phyloP scores from a whole-genome alignment of 2,888 invertebrate genomes.

The Latrodectus elegans region DNA sequence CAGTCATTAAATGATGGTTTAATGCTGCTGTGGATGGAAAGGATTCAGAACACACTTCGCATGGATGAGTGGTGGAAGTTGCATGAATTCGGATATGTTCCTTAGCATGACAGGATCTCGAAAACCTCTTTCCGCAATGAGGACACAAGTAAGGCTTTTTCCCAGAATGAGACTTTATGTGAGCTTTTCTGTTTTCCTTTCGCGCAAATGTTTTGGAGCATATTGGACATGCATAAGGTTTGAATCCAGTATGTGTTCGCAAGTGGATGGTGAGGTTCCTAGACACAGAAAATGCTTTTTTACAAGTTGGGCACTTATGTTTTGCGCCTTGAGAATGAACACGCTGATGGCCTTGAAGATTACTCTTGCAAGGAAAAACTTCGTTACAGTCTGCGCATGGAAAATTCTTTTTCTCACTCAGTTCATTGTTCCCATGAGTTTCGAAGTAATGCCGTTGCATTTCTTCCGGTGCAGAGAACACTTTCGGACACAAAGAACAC shows the following conservation, averaged over 20 bases:
- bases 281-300: constrained; percentile 75
- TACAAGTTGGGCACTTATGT: constrained; percentile 76
- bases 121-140: constrained; percentile 87
- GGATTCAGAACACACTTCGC: constrained; percentile 85
- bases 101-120: constrained; percentile 86
- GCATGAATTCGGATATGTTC: constrained; percentile 90
- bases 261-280: constrained; percentile 75
- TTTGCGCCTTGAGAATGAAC: constrained; percentile 75
- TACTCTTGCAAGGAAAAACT: constrained; percentile 76
- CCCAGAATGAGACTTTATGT: constrained; percentile 75
- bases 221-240: constrained; percentile 76
- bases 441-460: constrained; percentile 92
- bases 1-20: constrained; percentile 84
- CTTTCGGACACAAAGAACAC: constrained; percentile 90
- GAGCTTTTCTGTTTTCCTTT: constrained; percentile 75
- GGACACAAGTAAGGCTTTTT: constrained; percentile 78
- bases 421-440: constrained; percentile 82
- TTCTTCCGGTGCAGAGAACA: constrained; percentile 91
- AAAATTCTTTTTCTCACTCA: constrained; percentile 72
- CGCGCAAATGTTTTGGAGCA: constrained; percentile 76
- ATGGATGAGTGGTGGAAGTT: constrained; percentile 86
- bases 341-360: constrained; percentile 77
- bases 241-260: constrained; percentile 76
- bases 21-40: constrained; percentile 90
- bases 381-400: constrained; percentile 76